Percentiles rank a stretch among this genome's conserved stretches.
These are phyloP conservation scores for Sinelater perroti DNA, from an alignment of 2,888 invertebrate species.

Conservation along the genomic window DNA sequence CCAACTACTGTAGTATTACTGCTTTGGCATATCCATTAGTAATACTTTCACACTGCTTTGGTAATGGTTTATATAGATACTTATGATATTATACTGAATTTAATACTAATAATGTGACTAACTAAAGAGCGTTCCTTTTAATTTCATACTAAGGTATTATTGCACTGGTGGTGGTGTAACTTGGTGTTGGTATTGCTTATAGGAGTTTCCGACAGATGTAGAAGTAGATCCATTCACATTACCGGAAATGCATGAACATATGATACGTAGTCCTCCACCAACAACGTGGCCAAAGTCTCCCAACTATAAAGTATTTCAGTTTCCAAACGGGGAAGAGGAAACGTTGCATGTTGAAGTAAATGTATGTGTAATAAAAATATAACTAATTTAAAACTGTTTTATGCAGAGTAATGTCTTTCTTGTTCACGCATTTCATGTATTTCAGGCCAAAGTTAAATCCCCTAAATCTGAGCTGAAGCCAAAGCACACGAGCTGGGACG, in stretches of 20 bases:
- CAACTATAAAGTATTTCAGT: slow-evolving; percentile 65
- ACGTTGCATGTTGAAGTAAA: slow-evolving; percentile 59
- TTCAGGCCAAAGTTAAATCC: slow-evolving; percentile 47
- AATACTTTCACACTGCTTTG: no score
- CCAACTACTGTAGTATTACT: no score
- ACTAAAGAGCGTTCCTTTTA: not conserved
- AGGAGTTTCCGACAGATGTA: slow-evolving; percentile 63
- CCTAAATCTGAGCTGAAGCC: slow-evolving; percentile 51
- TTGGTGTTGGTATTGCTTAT: slow-evolving; percentile 44
- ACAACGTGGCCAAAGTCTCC: slow-evolving; percentile 76
- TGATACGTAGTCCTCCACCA: slow-evolving; percentile 84
- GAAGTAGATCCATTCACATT: slow-evolving; percentile 78
- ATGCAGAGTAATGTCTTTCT: not conserved
- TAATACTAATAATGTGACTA: not conserved
- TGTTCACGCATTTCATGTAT: slow-evolving; percentile 5
- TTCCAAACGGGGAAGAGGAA: slow-evolving; percentile 62
- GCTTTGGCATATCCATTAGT: no score
- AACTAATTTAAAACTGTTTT: not conserved
- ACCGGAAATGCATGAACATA: slow-evolving; percentile 83
- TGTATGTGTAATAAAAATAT: slow-evolving; percentile 45
- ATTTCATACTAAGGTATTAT: not conserved
- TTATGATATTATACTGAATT: no score
- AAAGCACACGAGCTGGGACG: slow-evolving; percentile 56
- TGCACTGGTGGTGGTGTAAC: slow-evolving; percentile 26
- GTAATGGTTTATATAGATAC: no score